phyloP scores from a whole-genome alignment of 1,140 invertebrate genomes.

The Nasonia vitripennis region DNA sequence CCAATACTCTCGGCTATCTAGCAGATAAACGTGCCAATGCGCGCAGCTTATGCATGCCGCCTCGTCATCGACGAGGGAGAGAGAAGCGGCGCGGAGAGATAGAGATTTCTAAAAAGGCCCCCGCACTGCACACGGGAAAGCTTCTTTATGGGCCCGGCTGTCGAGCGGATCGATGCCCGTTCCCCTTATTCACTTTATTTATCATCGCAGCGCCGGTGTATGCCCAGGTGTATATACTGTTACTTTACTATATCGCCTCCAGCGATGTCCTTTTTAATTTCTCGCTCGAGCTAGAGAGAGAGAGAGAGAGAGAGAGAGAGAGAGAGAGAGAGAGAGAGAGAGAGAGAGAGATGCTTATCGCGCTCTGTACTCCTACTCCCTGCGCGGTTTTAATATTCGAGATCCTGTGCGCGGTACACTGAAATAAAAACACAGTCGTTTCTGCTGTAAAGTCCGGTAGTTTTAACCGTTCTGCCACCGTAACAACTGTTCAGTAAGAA shows the following conservation, averaged over 20 bases:
- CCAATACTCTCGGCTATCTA: background rate
- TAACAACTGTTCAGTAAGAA: no score
- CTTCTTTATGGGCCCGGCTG: constrained; percentile 31
- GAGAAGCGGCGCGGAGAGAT: background rate
- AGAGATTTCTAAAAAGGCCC: constrained; percentile 16
- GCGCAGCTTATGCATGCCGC: background rate
- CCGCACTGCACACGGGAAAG: constrained; percentile 11
- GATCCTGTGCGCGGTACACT: background rate
- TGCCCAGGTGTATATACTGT: background rate
- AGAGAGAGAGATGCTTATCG: constrained; percentile 16
- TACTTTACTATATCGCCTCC: constrained; percentile 20
- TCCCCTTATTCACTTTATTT: constrained; percentile 33
- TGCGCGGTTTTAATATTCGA: background rate
- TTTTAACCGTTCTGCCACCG: no score
- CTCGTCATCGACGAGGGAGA: background rate
- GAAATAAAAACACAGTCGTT: no score
- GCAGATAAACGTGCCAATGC: constrained; percentile 2
- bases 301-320: background rate
- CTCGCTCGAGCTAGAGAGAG: background rate
- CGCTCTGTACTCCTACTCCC: background rate
- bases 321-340: background rate
- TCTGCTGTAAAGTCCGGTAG: no score
- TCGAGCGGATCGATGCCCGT: constrained; percentile 27
- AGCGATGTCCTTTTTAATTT: constrained; percentile 31
- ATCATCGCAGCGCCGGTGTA: constrained; percentile 1